Conservation (phyloP, 2,797 vertebrate genomes). For the Amazona ochrocephala region DNA sequence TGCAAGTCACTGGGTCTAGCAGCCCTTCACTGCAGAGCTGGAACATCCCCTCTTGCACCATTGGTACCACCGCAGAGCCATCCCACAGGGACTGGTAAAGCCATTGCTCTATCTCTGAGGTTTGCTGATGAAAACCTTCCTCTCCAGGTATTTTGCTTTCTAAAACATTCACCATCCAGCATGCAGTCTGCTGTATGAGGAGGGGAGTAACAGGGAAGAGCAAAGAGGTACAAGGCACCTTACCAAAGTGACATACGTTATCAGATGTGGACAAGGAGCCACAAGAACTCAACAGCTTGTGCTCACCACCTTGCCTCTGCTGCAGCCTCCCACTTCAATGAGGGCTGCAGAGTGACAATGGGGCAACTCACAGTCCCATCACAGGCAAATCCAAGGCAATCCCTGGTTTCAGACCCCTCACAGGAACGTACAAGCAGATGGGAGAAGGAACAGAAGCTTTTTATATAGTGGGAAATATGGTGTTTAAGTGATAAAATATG, state of each 20-base stretch:
- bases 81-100: background rate
- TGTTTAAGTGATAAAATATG: conserved; percentile 44
- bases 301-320: background rate
- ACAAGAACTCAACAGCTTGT: background rate
- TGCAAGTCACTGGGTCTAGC: background rate
- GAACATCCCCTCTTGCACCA: background rate
- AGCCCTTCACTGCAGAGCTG: background rate
- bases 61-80: background rate
- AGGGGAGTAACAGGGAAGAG: background rate
- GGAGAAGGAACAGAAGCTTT: conserved; percentile 36
- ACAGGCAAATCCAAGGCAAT: background rate
- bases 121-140: background rate
- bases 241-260: background rate
- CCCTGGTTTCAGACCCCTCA: background rate
- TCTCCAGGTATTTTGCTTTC: background rate
- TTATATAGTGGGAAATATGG: conserved; percentile 10
- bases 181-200: background rate
- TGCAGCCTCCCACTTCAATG: background rate
- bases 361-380: background rate
- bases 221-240: background rate
- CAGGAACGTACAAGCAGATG: background rate
- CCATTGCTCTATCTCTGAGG: background rate
- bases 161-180: background rate
- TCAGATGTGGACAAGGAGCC: background rate
- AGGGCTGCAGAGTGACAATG: background rate